Evolutionary conservation across 2,888 invertebrate species (phyloP), one percentile per base, ranked within the genome.

Genomic region (Nymphalis polychloros): DNA sequence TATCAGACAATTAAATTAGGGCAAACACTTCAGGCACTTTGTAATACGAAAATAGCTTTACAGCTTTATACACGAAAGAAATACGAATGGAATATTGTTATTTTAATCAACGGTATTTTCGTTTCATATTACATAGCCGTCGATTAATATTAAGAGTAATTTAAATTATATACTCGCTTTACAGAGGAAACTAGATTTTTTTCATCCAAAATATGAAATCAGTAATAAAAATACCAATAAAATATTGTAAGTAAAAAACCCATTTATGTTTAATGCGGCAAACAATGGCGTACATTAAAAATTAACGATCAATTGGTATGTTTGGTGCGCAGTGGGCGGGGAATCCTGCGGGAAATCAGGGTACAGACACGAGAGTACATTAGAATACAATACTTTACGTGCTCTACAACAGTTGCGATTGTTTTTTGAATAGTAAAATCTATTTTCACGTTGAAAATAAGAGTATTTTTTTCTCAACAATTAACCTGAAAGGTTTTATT

Each of bases 241-340:
- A 41, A 13, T 10, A 10, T 41, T 41, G 4, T 1, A 20, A 41
- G 55, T 64, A 64, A 64, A 64, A 61, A 68, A 64, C 66, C 49
- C 68, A 62, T 70, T 71, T 68, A 69, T 59, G n/a, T 53, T 20
- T 64, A 47, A 70, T 68, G 63, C 60, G 64, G 66, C 63, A 67
- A 70, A 75, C 72, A 71, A 66, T 70, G 63, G 68, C 59, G 67
- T 80, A 84, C 84, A 85, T 88, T 86, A 87, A 77, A 79, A 82
- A 86, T 88, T 87, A 84, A 87, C 79, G 83, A 82, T 79, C 83
- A 84, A 87, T 87, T 81, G 84, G 82, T 79, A 79, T 82, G 82
- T 85, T 80, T 79, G 80, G 78, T 76, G 79, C 77, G 72, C 79
- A 76, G 69, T 74, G 73, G 77, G 78, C 76, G 67, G 23, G 19